A percentile compares a stretch with the other conserved stretches of the same genome.
Conservation (phyloP, 2,888 invertebrate species). For the Ypsolopha scabrella region DNA sequence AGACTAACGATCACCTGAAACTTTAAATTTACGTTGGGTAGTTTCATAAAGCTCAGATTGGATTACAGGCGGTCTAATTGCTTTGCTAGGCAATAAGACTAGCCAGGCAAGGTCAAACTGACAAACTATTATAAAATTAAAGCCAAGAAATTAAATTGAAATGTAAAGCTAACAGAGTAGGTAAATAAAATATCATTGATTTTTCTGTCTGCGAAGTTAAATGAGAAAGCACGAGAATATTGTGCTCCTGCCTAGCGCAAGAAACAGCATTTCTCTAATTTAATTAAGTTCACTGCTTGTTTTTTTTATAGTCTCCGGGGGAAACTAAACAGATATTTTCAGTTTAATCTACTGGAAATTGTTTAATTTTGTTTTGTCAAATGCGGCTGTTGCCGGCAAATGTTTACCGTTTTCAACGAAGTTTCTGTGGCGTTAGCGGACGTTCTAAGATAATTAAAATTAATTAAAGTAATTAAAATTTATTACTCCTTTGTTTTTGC, state of each 20-base stretch:
- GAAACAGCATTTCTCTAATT: slow-evolving; percentile 25
- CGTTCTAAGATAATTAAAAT: too few relatives aligned
- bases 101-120: too few relatives aligned
- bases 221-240: slow-evolving; percentile 34
- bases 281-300: slow-evolving; percentile 33
- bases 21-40: background rate
- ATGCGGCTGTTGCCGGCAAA: too few relatives aligned
- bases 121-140: too few relatives aligned
- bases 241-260: slow-evolving; percentile 10
- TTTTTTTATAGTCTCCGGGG: slow-evolving; percentile 13
- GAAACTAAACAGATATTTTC: background rate
- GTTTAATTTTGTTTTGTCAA: background rate
- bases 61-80: background rate
- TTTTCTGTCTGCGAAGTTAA: slow-evolving; percentile 35
- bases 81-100: too few relatives aligned
- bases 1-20: slow-evolving; percentile 1
- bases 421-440: too few relatives aligned
- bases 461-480: too few relatives aligned
- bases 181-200: slow-evolving; percentile 16
- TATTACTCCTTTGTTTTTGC: too few relatives aligned
- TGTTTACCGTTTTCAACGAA: too few relatives aligned
- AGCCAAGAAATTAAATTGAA: slow-evolving; percentile 23
- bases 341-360: background rate
- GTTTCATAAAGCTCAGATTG: background rate
- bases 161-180: slow-evolving; percentile 4